Conservation (phyloP, 2,113 vertebrate genomes). For the Fukomys damarensis region DNA sequence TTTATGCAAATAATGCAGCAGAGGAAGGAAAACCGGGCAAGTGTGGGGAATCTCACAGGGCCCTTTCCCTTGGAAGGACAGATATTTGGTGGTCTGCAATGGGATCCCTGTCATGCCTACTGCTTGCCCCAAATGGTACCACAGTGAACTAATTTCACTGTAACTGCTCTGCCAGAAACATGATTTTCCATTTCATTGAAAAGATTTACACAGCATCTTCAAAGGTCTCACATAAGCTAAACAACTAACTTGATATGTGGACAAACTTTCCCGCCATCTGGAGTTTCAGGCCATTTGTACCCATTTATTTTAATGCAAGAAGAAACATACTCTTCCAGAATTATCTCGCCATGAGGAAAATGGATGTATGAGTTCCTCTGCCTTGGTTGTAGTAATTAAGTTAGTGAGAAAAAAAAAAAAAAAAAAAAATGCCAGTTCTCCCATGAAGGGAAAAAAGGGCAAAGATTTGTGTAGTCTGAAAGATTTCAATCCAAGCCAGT, state of each 20-base stretch:
- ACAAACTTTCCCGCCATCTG: not conserved
- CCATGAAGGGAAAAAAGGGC: not conserved
- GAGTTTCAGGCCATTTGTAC: not conserved
- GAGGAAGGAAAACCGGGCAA: constrained; percentile 32
- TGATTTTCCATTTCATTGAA: constrained; percentile 49
- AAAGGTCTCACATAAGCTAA: constrained; percentile 42
- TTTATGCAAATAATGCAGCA: constrained; percentile 51
- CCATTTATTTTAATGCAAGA: not conserved
- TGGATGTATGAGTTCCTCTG: accelerated
- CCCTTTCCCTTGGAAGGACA: constrained; percentile 47
- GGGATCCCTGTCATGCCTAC: not conserved
- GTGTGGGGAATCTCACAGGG: not conserved
- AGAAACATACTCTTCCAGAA: not conserved
- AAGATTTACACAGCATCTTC: constrained; percentile 37
- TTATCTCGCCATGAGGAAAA: not conserved
- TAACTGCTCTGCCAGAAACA: constrained; percentile 2
- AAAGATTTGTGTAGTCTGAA: not conserved
- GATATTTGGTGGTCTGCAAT: constrained; percentile 33
- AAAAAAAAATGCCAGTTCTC: not conserved
- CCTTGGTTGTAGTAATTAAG: too few species aligned
- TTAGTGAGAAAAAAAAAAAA: not conserved
- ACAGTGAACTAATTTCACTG: not conserved
- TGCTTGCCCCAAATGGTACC: not conserved
- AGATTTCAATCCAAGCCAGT: not conserved
- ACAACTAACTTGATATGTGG: not conserved